Evolutionary conservation across 2,113 vertebrate genomes (phyloP), one percentile per base, ranked within the genome.

Genomic region (Microcebus tavaratra): DNA sequence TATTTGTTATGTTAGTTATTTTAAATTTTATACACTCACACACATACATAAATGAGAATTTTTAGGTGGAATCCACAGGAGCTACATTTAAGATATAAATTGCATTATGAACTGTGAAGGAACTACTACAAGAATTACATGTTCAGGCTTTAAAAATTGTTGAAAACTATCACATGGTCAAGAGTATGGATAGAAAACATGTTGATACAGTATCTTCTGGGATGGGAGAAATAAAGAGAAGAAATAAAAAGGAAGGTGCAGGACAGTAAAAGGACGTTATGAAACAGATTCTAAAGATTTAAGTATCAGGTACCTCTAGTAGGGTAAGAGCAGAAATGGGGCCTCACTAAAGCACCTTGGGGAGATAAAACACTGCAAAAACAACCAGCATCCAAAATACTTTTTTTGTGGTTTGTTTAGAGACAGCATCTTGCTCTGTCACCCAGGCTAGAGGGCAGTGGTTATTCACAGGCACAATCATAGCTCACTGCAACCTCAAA

Each of bases 21-120:
- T 83, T 45, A 96, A 65, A 91, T 55, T 76, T 72, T 59, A 94
- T 45, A 80, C 10, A 36, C 15, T 79, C 10, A 55, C 25, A 68
- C 27, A 92, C 36, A 79, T 72, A 89, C 42, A 53, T 48, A 91
- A 61, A 70, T 80, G 39, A 88, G 63, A 82, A 82, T 88, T 96
- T 96, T 90, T 21, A 84, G 97, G 88, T 67, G 36, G 53, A 92
- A 75, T 92, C 82, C 88, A 53, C 2, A 72, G 23, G 48, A 86
- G 3, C 82, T 89, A 90, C 29, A 72, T 57, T 85, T 81, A 83
- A 91, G 72, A 89, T 79, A 73, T 83, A 80, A 85, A 73, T 31
- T 79, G 9, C 4, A 65, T 82, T 61, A 82, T 53, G 18, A 70
- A 29, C 63, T 82, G 67, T 73, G 36, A 91, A 96, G 7, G 39